Base-by-base conservation (phyloP, 1,140 invertebrate species). In the fruit fly (Drosophila melanogaster) region DNA sequence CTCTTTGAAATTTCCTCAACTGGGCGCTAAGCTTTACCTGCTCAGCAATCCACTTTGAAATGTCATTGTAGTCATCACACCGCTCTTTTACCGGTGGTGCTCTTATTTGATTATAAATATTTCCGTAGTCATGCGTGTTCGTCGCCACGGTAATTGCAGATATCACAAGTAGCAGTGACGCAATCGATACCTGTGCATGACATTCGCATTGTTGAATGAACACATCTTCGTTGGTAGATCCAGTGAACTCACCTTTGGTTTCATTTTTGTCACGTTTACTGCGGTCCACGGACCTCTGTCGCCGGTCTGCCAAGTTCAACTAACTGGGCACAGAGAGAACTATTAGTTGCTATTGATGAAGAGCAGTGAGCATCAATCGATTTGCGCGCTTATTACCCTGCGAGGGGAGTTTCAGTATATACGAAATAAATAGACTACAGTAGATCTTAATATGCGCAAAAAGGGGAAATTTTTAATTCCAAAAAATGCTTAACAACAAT, bases 31-130 rank as follows among this genome's bases (percentile, higher is more conserved):
- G n/a, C 11, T 30, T 22, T 15, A 62, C 17, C 30, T 80, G 77
- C 11, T 61, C 38, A 4, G 61, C 67, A 12, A 85, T 50, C 81
- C 81, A 84, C 6, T n/a, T 26, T 2, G 50, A n/a, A 33, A 85
- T 51, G 14, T 43, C 43, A 1, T 47, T 33, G n/a, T 56, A 30
- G n/a, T 17, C 47, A 4, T 41, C 2, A 26, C 79, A 81, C 0
- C 15, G 10, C 3, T 46, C 19, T 0, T 38, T 15, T 2, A 2
- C 15, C 24, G 19, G 14, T 11, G 33, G 11, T 11, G 22, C 3
- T 19, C 12, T 35, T 5, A n/a, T 35, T 35, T 33, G 24, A 47
- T 14, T 33, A 12, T n/a, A 5, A 19, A 19, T 3, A 40, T 38
- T 38, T 8, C 44, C n/a, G 10, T 14, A 24, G n/a, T 33, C 38